These are phyloP conservation scores for Lichenostomus cassidix DNA, from an alignment of 2,113 vertebrate genomes.

Conservation along the genomic window DNA sequence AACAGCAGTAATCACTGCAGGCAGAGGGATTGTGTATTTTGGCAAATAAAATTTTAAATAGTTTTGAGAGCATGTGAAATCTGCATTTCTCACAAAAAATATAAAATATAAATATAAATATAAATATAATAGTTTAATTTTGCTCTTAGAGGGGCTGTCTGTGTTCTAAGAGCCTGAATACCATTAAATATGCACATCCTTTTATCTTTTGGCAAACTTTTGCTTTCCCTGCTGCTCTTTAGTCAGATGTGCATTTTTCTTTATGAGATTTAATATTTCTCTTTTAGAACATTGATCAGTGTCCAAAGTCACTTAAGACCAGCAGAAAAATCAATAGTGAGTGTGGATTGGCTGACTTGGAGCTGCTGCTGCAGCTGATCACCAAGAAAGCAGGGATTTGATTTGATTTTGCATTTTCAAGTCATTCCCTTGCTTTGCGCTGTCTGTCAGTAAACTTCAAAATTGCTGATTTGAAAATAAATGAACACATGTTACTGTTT, in stretches of 20 bases:
- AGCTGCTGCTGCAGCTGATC: conserved; percentile 59
- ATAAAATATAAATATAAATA: too few relatives aligned
- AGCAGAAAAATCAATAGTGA: conserved; percentile 64
- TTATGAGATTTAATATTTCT: conserved; percentile 67
- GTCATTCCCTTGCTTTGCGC: conserved; percentile 36
- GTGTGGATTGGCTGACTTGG: conserved; percentile 13
- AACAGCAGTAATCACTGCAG: background rate
- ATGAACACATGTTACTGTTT: conserved; percentile 38
- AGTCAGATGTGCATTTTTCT: conserved; percentile 58
- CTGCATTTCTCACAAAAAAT: background rate
- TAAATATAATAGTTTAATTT: background rate
- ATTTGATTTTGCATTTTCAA: conserved; percentile 62
- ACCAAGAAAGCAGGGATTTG: conserved; percentile 51
- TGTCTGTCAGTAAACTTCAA: conserved; percentile 53
- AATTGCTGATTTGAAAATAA: conserved; percentile 66
- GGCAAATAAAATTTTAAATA: background rate
- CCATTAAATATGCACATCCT: conserved; percentile 14
- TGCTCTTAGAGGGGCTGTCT: background rate
- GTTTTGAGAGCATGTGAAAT: background rate
- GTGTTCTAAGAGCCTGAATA: background rate
- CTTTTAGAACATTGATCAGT: conserved; percentile 69
- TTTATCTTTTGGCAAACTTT: conserved; percentile 45
- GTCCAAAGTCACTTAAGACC: conserved; percentile 70
- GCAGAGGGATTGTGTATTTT: background rate
- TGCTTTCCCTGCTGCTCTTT: conserved; percentile 28